Percentiles rank a stretch among this genome's conserved stretches.
Conservation (phyloP, 2,797 vertebrate genomes). For the Parauchenoglanis punctatus region DNA sequence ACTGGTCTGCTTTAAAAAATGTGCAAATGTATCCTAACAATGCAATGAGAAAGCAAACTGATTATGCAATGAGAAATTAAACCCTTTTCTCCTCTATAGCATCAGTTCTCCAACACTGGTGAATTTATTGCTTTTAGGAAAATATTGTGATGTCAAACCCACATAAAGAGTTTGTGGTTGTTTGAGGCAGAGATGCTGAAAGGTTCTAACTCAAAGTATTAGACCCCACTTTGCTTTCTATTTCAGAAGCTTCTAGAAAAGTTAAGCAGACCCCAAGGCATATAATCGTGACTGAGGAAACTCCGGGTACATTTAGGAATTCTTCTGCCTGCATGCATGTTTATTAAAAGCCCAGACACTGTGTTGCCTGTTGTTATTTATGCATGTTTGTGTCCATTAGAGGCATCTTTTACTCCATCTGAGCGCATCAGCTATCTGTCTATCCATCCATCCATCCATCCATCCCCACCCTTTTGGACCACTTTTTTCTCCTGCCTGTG, state of each 20-base stretch:
- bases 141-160: not conserved
- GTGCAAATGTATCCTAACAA: not conserved
- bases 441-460: slow-evolving; percentile 65
- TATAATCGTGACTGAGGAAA: slow-evolving; percentile 40
- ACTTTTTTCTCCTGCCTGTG: slow-evolving; percentile 73
- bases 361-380: slow-evolving; percentile 87
- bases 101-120: too few species aligned
- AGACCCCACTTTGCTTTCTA: slow-evolving; percentile 16
- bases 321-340: slow-evolving; percentile 67
- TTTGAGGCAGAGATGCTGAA: slow-evolving; percentile 7
- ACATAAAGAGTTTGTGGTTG: not conserved
- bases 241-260: slow-evolving; percentile 39
- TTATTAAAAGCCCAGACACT: slow-evolving; percentile 82
- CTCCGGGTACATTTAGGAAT: slow-evolving; percentile 27
- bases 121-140: not conserved
- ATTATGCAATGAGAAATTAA: too few species aligned
- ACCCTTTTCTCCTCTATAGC: not conserved
- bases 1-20: not conserved
- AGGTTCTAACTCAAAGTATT: not conserved
- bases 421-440: slow-evolving; percentile 54
- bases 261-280: slow-evolving; percentile 35
- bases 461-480: slow-evolving; percentile 67
- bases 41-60: not conserved
- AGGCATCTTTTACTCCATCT: slow-evolving; percentile 62
- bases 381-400: slow-evolving; percentile 98